phyloP scores from a whole-genome alignment of 2,888 invertebrate species.

The Deilephila porcellus region DNA sequence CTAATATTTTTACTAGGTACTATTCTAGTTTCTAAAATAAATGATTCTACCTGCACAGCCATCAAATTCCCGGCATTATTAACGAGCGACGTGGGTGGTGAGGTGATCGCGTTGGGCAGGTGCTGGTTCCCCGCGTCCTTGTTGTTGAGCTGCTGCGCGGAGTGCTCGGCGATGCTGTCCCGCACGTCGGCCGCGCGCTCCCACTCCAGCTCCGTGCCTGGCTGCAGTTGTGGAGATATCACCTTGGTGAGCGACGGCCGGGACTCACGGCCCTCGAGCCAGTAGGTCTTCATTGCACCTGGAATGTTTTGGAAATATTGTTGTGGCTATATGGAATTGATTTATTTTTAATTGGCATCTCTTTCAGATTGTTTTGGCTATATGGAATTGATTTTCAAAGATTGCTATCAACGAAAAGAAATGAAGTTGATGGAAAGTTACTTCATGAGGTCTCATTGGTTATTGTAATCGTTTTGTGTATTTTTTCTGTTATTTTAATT shows the following conservation, averaged over 20 bases:
- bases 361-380: too few species aligned
- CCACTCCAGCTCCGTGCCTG: slow-evolving; percentile 77
- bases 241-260: slow-evolving; percentile 83
- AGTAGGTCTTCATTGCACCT: slow-evolving; percentile 95
- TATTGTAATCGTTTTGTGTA: too few species aligned
- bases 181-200: slow-evolving; percentile 75
- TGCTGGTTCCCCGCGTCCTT: slow-evolving; percentile 56
- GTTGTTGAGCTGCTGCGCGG: slow-evolving; percentile 66
- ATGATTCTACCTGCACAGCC: slow-evolving; percentile 40
- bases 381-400: too few species aligned
- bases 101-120: slow-evolving; percentile 58
- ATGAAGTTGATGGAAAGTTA: too few species aligned
- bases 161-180: slow-evolving; percentile 77
- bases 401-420: too few species aligned
- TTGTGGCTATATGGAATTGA: too few species aligned
- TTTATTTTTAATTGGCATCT: too few species aligned
- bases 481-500: too few species aligned
- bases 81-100: slow-evolving; percentile 58
- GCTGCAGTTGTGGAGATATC: slow-evolving; percentile 72
- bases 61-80: slow-evolving; percentile 53
- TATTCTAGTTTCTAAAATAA: too few species aligned
- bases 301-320: slow-evolving; percentile 35
- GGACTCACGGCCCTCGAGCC: slow-evolving; percentile 90
- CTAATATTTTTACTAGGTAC: too few species aligned
- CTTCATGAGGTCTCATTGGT: too few species aligned